phyloP scores from a whole-genome alignment of 2,797 vertebrate genomes.

The Macropus fuliginosus region DNA sequence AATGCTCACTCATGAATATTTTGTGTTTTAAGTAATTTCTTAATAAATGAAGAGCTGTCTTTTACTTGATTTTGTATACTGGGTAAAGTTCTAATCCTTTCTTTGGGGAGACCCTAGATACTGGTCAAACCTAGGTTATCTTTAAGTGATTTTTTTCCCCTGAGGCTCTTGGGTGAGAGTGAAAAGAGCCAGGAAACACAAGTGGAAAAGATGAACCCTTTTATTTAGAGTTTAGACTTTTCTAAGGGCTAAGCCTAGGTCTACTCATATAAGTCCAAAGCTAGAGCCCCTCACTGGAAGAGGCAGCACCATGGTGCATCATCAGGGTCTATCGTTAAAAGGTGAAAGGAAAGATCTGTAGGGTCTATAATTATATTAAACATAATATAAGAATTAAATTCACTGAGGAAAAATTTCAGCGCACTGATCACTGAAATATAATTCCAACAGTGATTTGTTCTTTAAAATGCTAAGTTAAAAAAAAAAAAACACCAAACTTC shows the following conservation, averaged over 20 bases:
- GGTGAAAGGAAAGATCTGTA: neutral
- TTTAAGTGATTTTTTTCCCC: neutral
- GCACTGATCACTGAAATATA: neutral
- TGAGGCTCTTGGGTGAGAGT: neutral
- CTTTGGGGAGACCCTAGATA: neutral
- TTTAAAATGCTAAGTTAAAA: neutral
- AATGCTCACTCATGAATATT: neutral
- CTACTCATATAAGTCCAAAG: neutral
- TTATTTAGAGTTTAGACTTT: neutral
- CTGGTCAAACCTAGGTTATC: neutral
- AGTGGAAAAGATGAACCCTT: neutral
- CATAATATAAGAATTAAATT: neutral
- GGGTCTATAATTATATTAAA: neutral
- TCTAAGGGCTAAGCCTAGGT: neutral
- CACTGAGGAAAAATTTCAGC: neutral
- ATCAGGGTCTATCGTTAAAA: neutral
- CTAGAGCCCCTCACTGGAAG: neutral
- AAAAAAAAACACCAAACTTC: neutral
- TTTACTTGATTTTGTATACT: neutral
- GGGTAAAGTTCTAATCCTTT: neutral
- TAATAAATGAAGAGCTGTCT: neutral
- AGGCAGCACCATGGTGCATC: neutral
- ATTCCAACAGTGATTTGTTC: neutral
- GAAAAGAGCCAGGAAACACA: neutral
- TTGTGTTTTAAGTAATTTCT: neutral